phyloP scores from a whole-genome alignment of 2,888 invertebrate genomes.

The Acronicta alni region DNA sequence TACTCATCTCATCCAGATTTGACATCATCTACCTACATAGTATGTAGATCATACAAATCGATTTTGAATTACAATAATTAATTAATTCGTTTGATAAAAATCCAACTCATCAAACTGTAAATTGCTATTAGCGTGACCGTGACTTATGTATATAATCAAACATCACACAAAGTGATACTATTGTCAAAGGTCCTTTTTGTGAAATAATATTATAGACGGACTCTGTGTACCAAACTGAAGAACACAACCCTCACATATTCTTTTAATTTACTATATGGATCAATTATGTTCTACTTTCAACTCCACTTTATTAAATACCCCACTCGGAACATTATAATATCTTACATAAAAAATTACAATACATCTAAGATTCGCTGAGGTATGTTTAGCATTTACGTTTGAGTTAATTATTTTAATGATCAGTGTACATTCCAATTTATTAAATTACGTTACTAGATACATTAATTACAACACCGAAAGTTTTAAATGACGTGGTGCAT shows the following conservation, averaged over 20 bases:
- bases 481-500: constrained; percentile 40
- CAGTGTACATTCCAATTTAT: constrained; percentile 71
- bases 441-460: constrained; percentile 29
- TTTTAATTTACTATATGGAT: constrained; percentile 34
- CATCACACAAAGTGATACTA: constrained; percentile 8
- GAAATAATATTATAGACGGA: constrained; percentile 46
- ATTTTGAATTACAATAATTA: constrained; percentile 17
- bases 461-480: constrained; percentile 32
- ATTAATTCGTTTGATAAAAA: constrained; percentile 22
- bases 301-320: constrained; percentile 28
- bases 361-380: constrained; percentile 60
- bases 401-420: constrained; percentile 42
- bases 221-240: constrained; percentile 43
- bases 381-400: constrained; percentile 56
- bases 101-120: constrained; percentile 12
- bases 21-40: constrained; percentile 46
- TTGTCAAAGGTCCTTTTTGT: constrained; percentile 17
- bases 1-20: constrained; percentile 31
- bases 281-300: constrained; percentile 42
- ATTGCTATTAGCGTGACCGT: constrained; percentile 29
- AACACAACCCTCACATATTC: constrained; percentile 41
- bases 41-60: constrained; percentile 40
- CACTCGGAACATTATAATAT: constrained; percentile 51
- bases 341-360: constrained; percentile 58
- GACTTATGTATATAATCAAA: constrained; percentile 13